Conservation (phyloP, 2,888 invertebrate genomes). For the Drosophila nigricruria region DNA sequence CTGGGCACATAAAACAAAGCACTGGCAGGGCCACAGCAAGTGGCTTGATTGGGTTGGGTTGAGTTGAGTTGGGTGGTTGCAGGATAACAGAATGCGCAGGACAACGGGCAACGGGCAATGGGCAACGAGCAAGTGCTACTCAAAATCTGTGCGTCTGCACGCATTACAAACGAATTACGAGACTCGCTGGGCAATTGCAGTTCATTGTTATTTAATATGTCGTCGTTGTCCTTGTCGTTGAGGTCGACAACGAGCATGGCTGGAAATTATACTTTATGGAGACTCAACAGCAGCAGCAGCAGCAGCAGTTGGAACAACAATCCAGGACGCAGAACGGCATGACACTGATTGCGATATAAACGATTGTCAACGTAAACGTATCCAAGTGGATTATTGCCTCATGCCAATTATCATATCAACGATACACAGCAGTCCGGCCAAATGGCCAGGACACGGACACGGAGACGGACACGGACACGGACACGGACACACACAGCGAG, state of each 20-base stretch:
- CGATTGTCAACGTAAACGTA: slow-evolving; percentile 82
- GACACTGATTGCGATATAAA: slow-evolving; percentile 82
- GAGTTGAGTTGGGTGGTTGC: not conserved
- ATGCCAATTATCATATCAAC: slow-evolving; percentile 83
- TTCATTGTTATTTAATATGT: slow-evolving; percentile 82
- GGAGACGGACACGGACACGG: slow-evolving; percentile 22
- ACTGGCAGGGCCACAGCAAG: slow-evolving; percentile 16
- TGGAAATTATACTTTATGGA: slow-evolving; percentile 79
- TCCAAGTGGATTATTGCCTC: slow-evolving; percentile 83
- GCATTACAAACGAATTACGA: slow-evolving; percentile 80
- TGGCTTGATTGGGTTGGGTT: not conserved
- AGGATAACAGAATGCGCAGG: slow-evolving; percentile 32
- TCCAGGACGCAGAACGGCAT: slow-evolving; percentile 65
- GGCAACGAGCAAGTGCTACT: slow-evolving; percentile 52
- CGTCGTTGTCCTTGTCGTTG: slow-evolving; percentile 55
- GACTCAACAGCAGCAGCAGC: slow-evolving; percentile 47
- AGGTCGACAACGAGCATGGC: slow-evolving; percentile 45
- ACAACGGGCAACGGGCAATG: slow-evolving; percentile 34
- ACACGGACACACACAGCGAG: slow-evolving; percentile 22
- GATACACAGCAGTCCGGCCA: slow-evolving; percentile 64
- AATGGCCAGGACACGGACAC: slow-evolving; percentile 38
- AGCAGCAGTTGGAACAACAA: slow-evolving; percentile 36
- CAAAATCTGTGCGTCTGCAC: slow-evolving; percentile 81
- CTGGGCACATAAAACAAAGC: slow-evolving; percentile 64
- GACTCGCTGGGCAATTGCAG: slow-evolving; percentile 80